Evolutionary conservation across 2,888 invertebrate species (phyloP).

Genomic region (Pristionchus japonicus): DNA sequence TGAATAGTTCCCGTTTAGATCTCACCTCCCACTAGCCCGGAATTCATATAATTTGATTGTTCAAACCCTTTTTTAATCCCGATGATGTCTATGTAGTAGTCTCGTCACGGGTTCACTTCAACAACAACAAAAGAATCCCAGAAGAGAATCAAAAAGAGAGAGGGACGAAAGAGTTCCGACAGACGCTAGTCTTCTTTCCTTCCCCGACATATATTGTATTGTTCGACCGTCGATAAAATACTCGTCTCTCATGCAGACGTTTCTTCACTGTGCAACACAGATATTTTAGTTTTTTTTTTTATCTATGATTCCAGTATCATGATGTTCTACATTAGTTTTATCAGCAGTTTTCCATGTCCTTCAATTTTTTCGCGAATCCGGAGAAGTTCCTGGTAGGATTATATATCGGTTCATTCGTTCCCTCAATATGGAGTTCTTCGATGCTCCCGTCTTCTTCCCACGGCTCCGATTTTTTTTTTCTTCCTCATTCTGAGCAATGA

Average conservation of each 20-base stretch:
- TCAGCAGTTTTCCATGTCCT: too few species aligned
- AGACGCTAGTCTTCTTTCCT: not conserved
- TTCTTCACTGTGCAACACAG: too few species aligned
- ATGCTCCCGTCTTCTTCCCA: not conserved
- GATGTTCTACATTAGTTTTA: too few species aligned
- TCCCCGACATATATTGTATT: not conserved
- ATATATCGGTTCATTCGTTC: too few species aligned
- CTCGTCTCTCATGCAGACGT: not conserved
- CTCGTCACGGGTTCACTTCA: constrained; percentile 15
- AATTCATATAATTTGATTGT: not conserved
- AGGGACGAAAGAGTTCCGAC: not conserved
- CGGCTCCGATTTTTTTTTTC: not conserved
- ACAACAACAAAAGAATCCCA: constrained; percentile 10
- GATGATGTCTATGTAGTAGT: constrained; percentile 6
- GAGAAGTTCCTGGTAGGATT: too few species aligned
- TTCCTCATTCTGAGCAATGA: not conserved
- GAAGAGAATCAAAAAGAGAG: not conserved
- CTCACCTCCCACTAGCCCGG: not conserved
- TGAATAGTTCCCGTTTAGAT: too few species aligned
- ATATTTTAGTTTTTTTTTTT: too few species aligned
- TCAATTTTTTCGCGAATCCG: too few species aligned
- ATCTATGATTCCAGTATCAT: too few species aligned
- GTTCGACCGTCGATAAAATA: constrained; percentile 4
- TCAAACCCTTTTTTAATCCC: not conserved
- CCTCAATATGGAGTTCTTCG: not conserved